Conservation (phyloP, 2,888 invertebrate species). For the Schizaphis graminum region DNA sequence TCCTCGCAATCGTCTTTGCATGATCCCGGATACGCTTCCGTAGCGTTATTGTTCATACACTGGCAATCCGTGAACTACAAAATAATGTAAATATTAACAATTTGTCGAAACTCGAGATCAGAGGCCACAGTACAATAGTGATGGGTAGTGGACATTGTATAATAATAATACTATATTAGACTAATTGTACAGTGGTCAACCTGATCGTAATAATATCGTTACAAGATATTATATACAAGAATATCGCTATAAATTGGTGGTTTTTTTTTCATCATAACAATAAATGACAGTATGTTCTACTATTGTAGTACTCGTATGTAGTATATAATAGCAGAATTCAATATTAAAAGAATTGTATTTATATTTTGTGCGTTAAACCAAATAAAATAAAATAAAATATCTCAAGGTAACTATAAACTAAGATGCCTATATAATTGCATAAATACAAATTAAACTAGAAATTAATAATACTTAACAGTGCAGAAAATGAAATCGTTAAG, state of each 20-base stretch:
- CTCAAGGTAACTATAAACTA: neutral
- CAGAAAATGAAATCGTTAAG: neutral
- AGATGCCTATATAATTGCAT: neutral
- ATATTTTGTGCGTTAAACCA: neutral
- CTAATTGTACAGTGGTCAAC: neutral
- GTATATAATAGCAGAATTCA: neutral
- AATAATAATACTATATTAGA: neutral
- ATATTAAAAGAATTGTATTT: neutral
- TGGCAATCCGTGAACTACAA: slow-evolving; percentile 73
- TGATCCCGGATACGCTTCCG: slow-evolving; percentile 80
- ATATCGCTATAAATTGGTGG: too few relatives aligned
- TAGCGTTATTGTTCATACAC: slow-evolving; percentile 71
- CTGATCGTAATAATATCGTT: neutral
- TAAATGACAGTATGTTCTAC: neutral
- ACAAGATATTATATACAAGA: too few relatives aligned
- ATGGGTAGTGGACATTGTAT: neutral
- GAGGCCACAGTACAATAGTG: neutral
- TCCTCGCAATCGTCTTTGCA: slow-evolving; percentile 85
- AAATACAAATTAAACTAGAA: neutral
- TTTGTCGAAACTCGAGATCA: neutral
- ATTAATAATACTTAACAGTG: neutral
- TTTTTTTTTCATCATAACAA: neutral
- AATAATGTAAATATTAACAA: neutral
- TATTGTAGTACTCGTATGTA: too few relatives aligned
- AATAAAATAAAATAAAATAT: neutral